Evolutionary conservation across 2,797 vertebrate species (phyloP).

Genomic region (Gephyroberyx darwinii): DNA sequence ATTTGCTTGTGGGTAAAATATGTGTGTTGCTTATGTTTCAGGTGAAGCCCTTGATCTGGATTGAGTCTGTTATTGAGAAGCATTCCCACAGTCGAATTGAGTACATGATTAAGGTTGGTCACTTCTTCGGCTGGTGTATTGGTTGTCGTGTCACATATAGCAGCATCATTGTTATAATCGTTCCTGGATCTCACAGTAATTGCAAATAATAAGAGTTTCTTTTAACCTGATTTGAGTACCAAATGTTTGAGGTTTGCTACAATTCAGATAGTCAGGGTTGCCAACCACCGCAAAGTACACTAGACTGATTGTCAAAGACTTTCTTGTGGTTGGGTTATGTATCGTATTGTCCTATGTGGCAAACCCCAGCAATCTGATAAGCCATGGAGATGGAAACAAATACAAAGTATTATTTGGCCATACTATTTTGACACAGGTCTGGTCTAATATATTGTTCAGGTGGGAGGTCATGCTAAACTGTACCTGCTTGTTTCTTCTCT

Average conservation of each 20-base stretch:
- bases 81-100: conserved; percentile 99
- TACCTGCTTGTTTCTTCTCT: conserved; percentile 45
- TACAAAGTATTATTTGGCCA: neutral
- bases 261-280: neutral
- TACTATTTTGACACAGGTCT: no score
- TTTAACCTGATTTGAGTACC: neutral
- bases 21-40: conserved; percentile 58
- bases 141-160: neutral
- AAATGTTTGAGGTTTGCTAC: neutral
- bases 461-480: conserved; percentile 21
- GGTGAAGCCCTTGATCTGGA: conserved; percentile 99
- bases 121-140: conserved; percentile 1
- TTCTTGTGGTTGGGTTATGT: neutral
- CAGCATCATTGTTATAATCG: conserved; percentile 5
- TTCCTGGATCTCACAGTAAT: neutral
- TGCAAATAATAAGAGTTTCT: neutral
- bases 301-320: conserved; percentile 7
- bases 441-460: conserved; percentile 5
- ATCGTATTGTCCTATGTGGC: conserved; percentile 3
- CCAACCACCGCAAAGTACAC: neutral
- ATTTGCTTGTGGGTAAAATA: neutral
- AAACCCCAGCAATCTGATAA: neutral
- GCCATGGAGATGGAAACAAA: neutral
- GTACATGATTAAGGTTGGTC: conserved; percentile 97
- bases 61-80: conserved; percentile 99